Evolutionary conservation across 2,797 vertebrate genomes (phyloP).

Genomic region (Pangasius sanitwongsei): DNA sequence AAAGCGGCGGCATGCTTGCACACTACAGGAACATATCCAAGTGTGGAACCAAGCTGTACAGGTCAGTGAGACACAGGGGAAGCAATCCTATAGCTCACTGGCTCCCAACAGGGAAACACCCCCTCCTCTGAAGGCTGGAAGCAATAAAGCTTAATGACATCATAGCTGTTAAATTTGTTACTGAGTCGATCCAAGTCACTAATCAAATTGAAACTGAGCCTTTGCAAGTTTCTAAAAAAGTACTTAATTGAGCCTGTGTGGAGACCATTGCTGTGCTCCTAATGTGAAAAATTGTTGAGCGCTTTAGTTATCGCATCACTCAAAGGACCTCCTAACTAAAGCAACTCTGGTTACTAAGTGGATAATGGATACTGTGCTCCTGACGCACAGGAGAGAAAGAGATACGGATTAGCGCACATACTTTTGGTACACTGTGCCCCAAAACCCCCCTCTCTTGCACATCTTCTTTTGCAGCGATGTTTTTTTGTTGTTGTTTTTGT

Average conservation of each 20-base stretch:
- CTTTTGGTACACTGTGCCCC: conserved; percentile 2
- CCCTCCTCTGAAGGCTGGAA: neutral
- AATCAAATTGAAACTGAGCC: conserved; percentile 20
- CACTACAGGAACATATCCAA: conserved; percentile 82
- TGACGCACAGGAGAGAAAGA: neutral
- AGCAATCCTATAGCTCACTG: conserved; percentile 75
- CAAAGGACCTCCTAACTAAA: conserved; percentile 40
- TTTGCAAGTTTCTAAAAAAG: neutral
- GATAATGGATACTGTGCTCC: conserved; percentile 25
- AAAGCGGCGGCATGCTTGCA: conserved; percentile 82
- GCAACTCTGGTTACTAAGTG: conserved; percentile 29
- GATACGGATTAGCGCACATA: neutral
- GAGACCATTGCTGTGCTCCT: conserved; percentile 4
- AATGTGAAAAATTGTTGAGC: conserved; percentile 43
- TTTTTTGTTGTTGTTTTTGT: neutral
- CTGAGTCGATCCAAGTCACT: neutral
- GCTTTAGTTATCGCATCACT: conserved; percentile 48
- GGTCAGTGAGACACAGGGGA: conserved; percentile 85
- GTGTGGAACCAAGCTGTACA: conserved; percentile 84
- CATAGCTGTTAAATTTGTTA: conserved; percentile 26
- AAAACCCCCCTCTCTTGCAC: conserved; percentile 4
- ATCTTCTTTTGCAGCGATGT: neutral
- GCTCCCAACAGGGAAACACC: conserved; percentile 39
- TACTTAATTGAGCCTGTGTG: neutral
- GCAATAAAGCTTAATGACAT: conserved; percentile 3